Evolutionary conservation across 1,140 invertebrate species (phyloP), one percentile per base, ranked within the genome.

Genomic region (Drosophila persimilis): DNA sequence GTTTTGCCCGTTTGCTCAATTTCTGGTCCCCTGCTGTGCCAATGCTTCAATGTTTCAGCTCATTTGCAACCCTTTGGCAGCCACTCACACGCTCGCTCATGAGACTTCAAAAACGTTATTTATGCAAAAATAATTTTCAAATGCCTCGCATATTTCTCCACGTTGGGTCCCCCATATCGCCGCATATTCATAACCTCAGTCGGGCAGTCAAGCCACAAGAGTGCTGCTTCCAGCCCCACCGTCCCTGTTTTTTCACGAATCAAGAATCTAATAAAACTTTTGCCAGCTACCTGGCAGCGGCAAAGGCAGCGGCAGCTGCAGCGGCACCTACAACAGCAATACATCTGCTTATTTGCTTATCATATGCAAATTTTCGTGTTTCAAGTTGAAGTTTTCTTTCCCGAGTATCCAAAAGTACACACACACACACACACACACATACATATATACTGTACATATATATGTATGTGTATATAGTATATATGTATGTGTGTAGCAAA

Each of bases 251-350:
- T 43, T 26, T 65, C 44, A 69, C 63, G 62, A 73, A 75, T 86
- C 69, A 88, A 88, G 79, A 86, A 86, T 86, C 78, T 88, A 86
- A 86, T 86, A 88, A 86, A 86, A 86, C 83, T 86, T 86, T 86
- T 81, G 59, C 80, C 74, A 66, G 74, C 63, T 80, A 85, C 73
- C 73, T 73, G 61, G 62, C 52, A 66, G 61, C 58, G 74, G 45
- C 57, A 70, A 7, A 8, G 35, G 39, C 57, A 67, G 24, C 29
- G 57, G 26, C 20, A 39, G 46, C 24, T 57, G 17, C 69, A 61
- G 46, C 24, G 61, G 17, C 69, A 61, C 35, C 71, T 74, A 60
- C 44, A 51, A 41, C 31, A 51, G 47, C 53, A 54, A 56, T 50
- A 73, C 73, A 77, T 60, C 74, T 79, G 78, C 83, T 88, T 88